Evolutionary conservation across 2,888 invertebrate genomes (phyloP).

Genomic region (Cheiracanthium punctorium): DNA sequence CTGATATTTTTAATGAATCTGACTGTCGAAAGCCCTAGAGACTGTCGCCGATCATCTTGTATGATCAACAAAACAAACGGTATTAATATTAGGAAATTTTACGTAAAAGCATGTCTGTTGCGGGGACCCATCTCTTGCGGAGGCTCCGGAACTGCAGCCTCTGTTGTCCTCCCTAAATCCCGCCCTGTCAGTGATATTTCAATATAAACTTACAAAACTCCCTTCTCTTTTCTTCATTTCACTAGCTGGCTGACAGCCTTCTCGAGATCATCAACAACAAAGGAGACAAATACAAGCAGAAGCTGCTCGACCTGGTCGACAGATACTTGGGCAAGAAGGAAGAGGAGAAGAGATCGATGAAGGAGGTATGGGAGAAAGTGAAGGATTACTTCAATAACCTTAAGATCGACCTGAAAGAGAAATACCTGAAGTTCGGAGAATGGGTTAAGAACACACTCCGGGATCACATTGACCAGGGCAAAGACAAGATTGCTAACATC

Average conservation of each 20-base stretch:
- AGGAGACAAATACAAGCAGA: conserved; percentile 55
- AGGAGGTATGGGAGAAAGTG: conserved; percentile 59
- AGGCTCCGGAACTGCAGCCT: no score
- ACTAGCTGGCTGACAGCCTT: conserved; percentile 52
- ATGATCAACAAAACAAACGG: no score
- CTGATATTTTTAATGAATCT: no score
- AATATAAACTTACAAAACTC: no score
- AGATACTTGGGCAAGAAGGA: conserved; percentile 39
- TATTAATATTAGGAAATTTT: no score
- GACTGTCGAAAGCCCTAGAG: no score
- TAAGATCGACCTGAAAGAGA: conserved; percentile 58
- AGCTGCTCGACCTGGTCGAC: conserved; percentile 41
- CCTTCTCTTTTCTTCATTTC: no score
- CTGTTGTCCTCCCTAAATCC: no score
- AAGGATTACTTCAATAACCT: conserved; percentile 68
- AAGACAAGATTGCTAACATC: conserved; percentile 57
- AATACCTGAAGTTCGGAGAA: conserved; percentile 64
- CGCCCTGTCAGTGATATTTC: no score
- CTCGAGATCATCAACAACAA: conserved; percentile 47
- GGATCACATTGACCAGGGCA: conserved; percentile 41
- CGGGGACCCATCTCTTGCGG: no score
- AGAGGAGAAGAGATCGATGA: conserved; percentile 23
- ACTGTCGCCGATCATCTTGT: no score
- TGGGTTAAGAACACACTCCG: conserved; percentile 52
- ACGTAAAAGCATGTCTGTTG: no score